These are phyloP conservation scores for Hydrotaea diabolus DNA, from an alignment of 2,888 invertebrate species.

Conservation along the genomic window DNA sequence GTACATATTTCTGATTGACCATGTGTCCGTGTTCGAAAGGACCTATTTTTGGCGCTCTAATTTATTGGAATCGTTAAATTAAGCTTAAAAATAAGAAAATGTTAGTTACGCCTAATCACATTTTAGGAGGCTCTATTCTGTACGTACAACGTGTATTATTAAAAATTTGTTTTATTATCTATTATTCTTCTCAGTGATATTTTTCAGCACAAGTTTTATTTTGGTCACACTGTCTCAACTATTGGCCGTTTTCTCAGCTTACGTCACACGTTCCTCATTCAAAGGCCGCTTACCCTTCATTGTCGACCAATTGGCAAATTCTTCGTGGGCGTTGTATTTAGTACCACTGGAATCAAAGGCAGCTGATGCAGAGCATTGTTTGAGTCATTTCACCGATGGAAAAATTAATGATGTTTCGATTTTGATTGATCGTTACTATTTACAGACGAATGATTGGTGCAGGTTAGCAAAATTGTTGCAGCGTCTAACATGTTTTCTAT, in stretches of 20 bases:
- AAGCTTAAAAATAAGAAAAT: no score
- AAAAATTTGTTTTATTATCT: no score
- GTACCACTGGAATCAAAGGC: conserved; percentile 35
- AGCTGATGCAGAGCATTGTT: conserved; percentile 53
- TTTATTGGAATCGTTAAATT: no score
- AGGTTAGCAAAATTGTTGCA: conserved; percentile 70
- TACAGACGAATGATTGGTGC: conserved; percentile 69
- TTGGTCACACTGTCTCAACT: conserved; percentile 82
- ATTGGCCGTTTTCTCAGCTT: conserved; percentile 81
- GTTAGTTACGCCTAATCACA: no score
- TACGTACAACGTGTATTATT: no score
- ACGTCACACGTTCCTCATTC: conserved; percentile 67
- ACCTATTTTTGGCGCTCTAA: no score
- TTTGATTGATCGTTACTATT: conserved; percentile 65
- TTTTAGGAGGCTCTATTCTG: no score
- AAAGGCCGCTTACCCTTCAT: conserved; percentile 66
- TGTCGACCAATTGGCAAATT: conserved; percentile 67
- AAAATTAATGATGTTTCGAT: conserved; percentile 70
- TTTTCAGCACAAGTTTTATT: conserved; percentile 82
- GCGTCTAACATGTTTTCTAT: conserved; percentile 66
- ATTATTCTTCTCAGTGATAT: conserved; percentile 80
- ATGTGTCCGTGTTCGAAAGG: no score
- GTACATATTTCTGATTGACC: no score
- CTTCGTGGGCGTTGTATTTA: conserved; percentile 51
- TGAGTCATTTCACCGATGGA: conserved; percentile 68